Base-by-base conservation (phyloP, 2,888 invertebrate species). In the Tridacna gigas region DNA sequence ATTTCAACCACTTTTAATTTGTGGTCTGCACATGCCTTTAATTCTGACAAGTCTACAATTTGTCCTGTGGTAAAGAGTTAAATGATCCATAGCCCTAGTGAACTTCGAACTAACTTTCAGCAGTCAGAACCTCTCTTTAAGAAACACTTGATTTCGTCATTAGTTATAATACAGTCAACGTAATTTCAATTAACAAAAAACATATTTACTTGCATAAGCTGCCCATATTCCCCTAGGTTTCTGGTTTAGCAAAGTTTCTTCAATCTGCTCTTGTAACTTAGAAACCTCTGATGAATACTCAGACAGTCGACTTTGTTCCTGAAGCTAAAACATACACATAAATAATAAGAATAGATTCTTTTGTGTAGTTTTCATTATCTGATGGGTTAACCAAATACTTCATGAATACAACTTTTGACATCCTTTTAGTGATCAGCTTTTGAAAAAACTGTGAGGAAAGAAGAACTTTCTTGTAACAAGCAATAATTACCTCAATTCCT, bases 211-310 rank as follows among this genome's bases (percentile, higher is more conserved):
- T 45, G 91, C 83, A 88, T 90, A 91, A n/a, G 89, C 89, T 77
- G 91, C 91, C 88, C 85, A 92, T 18, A 89, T 86, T 71, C 92
- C 93, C 73, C 84, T 86, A 69, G 93, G 92, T 76, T 93, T 92
- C 11, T 95, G 94, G 28, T 95, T 95, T 61, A 98, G 97, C 86
- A 99, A 95, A 83, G 97, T 97, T 45, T 95, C 95, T 92, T 99
- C 98, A 91, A 99, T 98, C 95, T 98, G 97, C 88, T 96, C 96
- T 94, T 98, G 98, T n/a, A 98, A 95, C 51, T 97, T 97, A 18
- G 96, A 96, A 60, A 98, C 95, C 91, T 96, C 96, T 66, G 91
- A 93, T 65, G 95, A 94, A 48, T 96, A 86, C 65, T 93, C 92
- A 75, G 90, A 90, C 15, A 93, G 77, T 75, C 93, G 91, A 61